These are phyloP conservation scores for Melanargia galathea DNA, from an alignment of 2,888 invertebrate species.

Conservation along the genomic window DNA sequence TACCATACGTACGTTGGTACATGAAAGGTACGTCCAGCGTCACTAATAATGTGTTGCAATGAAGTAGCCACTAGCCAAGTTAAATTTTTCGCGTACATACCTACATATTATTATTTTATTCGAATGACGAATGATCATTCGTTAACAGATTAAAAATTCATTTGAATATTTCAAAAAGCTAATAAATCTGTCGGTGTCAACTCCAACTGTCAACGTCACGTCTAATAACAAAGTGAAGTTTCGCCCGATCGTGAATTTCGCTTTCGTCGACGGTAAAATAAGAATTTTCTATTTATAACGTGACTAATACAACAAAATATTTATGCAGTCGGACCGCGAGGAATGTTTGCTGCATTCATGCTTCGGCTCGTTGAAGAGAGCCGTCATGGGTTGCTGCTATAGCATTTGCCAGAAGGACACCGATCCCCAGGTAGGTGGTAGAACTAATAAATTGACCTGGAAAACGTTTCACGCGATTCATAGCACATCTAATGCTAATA, in stretches of 20 bases:
- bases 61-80: too few species aligned
- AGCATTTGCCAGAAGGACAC: conserved; percentile 88
- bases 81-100: too few species aligned
- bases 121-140: too few species aligned
- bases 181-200: conserved; percentile 15
- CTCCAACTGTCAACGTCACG: conserved; percentile 24
- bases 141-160: too few species aligned
- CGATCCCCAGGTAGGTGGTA: conserved; percentile 86
- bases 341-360: conserved; percentile 76
- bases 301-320: conserved; percentile 65
- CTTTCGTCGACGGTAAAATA: conserved; percentile 55
- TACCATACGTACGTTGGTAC: too few species aligned
- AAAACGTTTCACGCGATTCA: not conserved
- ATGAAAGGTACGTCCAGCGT: too few species aligned
- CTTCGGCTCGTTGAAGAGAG: conserved; percentile 73
- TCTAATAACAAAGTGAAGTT: conserved; percentile 27
- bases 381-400: conserved; percentile 87
- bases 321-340: conserved; percentile 77
- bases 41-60: too few species aligned
- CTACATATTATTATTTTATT: too few species aligned
- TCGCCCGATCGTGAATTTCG: conserved; percentile 45
- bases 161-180: too few species aligned
- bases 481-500: conserved; percentile 22
- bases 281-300: conserved; percentile 74
- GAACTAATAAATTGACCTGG: conserved; percentile 16